Evolutionary conservation across 2,797 vertebrate species (phyloP), one percentile per base, ranked within the genome.

Genomic region (Nothura maculosa): DNA sequence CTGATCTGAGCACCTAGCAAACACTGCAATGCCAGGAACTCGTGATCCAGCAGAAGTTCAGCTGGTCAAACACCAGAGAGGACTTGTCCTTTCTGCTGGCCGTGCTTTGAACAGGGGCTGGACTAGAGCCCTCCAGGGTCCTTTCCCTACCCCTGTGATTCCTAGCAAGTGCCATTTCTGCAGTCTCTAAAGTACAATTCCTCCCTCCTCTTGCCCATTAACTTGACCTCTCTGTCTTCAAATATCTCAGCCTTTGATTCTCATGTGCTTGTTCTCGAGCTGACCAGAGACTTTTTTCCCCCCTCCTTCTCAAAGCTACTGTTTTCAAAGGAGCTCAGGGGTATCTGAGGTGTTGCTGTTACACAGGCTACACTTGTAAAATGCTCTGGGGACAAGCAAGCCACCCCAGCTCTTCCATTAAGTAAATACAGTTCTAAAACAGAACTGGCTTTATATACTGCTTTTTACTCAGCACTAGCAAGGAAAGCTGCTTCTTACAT

Each of bases 391-490:
- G 38, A 84, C 81, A 47, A 3, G 5, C 7, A 11, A 94, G 21
- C 21, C 63, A 43, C 34, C 50, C 20, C 28, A 80, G 25, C 43
- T 75, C 22, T 81, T 45, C 67, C 47, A 76, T 43, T 73, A 81
- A 62, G 38, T 85, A 89, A 91, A 32, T 2, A 32, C 7, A 85
- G 40, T 8, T 90, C 30, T 73, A 55, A n/a, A 91, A 83, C 60
- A 94, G 60, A 27, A 78, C 54, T 77, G 8, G 9, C 32, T 25
- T 48, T 74, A 40, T 62, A 15, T 36, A 9, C 12, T 87, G 32
- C 9, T 89, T 95, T 95, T 84, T 55, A 80, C 48, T 79, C 24
- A 69, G 70, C 30, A 92, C 63, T 45, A 91, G 72, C 47, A 58
- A 36, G 62, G 6, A 7, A 81, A 91, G 80, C 76, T 55, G 64